Evolutionary conservation across 2,888 invertebrate species (phyloP).

Genomic region (Girardia tigrina): DNA sequence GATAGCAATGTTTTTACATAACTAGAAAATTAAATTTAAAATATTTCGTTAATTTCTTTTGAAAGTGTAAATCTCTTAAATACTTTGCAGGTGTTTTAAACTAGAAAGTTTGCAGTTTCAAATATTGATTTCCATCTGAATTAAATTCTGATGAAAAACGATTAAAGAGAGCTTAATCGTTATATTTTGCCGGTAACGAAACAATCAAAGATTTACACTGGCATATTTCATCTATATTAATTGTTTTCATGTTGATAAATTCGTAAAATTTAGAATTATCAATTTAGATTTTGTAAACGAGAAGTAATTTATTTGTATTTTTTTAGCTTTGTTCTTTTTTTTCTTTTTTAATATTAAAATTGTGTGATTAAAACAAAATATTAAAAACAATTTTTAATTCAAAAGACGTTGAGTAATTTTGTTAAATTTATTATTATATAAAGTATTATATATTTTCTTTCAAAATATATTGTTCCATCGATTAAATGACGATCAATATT

Average conservation of each 20-base stretch:
- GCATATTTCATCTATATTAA: not conserved
- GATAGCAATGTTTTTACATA: not conserved
- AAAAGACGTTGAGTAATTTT: too few relatives aligned
- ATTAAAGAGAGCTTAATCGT: conserved; percentile 20
- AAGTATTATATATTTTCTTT: too few relatives aligned
- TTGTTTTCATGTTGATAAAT: conserved; percentile 23
- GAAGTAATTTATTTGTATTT: too few relatives aligned
- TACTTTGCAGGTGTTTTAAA: conserved; percentile 14
- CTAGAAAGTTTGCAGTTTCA: not conserved
- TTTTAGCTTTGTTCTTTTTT: too few relatives aligned
- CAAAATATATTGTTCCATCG: too few relatives aligned
- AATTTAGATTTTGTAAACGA: too few relatives aligned
- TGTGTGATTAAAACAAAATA: too few relatives aligned
- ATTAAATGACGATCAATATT: too few relatives aligned
- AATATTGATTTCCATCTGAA: conserved; percentile 17
- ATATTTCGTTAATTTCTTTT: not conserved
- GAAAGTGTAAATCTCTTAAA: conserved; percentile 23
- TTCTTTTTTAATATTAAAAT: too few relatives aligned
- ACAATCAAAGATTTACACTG: conserved; percentile 3
- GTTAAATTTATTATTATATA: too few relatives aligned
- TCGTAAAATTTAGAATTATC: too few relatives aligned
- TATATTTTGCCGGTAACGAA: conserved; percentile 17
- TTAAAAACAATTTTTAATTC: too few relatives aligned
- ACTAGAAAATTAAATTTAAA: not conserved
- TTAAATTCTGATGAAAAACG: conserved; percentile 15